A percentile compares a stretch with the other conserved stretches of the same genome.
Evolutionary conservation across 23 tunicate species (phyloP).

Genomic region (Trididemnum nubilum): DNA sequence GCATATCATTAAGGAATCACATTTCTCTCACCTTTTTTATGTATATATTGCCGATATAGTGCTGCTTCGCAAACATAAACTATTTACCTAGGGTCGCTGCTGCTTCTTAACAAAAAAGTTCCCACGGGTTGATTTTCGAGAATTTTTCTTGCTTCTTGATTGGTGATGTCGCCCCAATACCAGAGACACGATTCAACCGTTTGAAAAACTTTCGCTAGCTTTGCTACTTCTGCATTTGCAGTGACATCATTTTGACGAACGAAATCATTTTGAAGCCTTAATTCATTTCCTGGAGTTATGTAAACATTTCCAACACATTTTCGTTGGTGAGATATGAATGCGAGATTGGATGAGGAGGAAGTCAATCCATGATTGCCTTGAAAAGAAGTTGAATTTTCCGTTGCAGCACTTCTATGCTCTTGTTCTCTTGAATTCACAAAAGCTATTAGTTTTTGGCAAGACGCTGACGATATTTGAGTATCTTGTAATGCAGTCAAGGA

Average conservation of each 20-base stretch:
- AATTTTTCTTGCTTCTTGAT: conserved; percentile 48
- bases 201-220: conserved; percentile 58
- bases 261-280: not conserved
- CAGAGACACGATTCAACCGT: conserved; percentile 82
- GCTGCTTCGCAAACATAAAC: too few relatives aligned
- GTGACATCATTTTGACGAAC: conserved; percentile 4
- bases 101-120: conserved; percentile 68
- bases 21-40: too few relatives aligned
- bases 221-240: conserved; percentile 5
- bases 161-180: conserved; percentile 76
- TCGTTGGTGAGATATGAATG: not conserved
- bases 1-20: too few relatives aligned
- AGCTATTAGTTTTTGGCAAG: not conserved
- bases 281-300: too few relatives aligned
- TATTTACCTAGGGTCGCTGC: conserved; percentile 75
- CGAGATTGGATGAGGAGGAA: not conserved
- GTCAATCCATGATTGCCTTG: not conserved
- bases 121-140: conserved; percentile 53
- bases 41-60: too few relatives aligned
- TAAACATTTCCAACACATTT: not conserved
- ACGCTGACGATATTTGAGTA: not conserved
- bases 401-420: not conserved
- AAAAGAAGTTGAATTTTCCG: not conserved
- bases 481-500: not conserved
- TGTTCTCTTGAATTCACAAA: not conserved